phyloP scores from a whole-genome alignment of 2,113 vertebrate genomes.

The Agelaius tricolor region DNA sequence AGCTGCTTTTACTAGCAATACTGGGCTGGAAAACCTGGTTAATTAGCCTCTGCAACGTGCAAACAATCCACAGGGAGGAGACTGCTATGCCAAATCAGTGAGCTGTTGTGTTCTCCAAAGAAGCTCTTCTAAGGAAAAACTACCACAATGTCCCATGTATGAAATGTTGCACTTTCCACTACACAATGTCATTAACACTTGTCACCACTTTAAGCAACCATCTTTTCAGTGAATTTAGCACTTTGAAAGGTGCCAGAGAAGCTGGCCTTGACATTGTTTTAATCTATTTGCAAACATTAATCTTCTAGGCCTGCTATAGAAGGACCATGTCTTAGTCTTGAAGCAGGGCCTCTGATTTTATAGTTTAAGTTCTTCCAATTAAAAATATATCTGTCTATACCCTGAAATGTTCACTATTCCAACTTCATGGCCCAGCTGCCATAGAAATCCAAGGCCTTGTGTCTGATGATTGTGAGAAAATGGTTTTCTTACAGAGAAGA shows the following conservation, averaged over 20 bases:
- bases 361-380: background rate
- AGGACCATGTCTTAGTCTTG: background rate
- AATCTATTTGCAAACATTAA: background rate
- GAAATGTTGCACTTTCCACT: background rate
- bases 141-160: rapidly evolving
- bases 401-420: background rate
- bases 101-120: background rate
- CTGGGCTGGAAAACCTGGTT: background rate
- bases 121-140: background rate
- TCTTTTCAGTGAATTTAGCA: background rate
- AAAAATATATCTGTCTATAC: background rate
- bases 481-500: too few species aligned
- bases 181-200: background rate
- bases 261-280: background rate
- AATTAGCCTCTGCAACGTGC: background rate
- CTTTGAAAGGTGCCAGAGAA: background rate
- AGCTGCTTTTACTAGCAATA: background rate
- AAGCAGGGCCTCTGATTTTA: background rate
- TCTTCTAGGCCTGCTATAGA: background rate
- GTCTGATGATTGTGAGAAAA: background rate
- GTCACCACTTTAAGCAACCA: background rate
- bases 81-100: background rate
- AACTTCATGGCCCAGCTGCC: background rate
- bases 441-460: background rate
- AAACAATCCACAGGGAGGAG: background rate